A percentile compares a stretch with the other conserved stretches of the same genome.
Evolutionary conservation across 2,113 vertebrate genomes (phyloP).

Genomic region (Plecturocebus donacophilus): DNA sequence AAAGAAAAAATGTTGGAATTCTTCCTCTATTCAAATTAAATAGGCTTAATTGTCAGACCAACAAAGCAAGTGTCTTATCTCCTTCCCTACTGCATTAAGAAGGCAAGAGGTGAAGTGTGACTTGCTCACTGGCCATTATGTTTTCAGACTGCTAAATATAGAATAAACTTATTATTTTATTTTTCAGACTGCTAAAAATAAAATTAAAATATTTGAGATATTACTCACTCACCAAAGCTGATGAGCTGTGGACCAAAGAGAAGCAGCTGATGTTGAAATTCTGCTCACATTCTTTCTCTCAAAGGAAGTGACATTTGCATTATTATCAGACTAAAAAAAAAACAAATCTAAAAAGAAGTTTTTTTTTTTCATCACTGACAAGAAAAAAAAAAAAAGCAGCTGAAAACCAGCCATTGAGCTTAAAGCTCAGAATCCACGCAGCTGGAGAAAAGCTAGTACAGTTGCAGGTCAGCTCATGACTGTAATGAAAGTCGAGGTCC

Average conservation of each 20-base stretch:
- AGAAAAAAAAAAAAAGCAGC: not conserved
- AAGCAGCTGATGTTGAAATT: not conserved
- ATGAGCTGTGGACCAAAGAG: not conserved
- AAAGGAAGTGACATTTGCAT: not conserved
- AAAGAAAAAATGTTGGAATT: not conserved
- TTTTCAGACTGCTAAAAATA: not conserved
- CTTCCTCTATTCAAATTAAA: not conserved
- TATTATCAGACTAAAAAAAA: not conserved
- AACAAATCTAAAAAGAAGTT: not conserved
- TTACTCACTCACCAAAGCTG: not conserved
- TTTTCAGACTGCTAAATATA: not conserved
- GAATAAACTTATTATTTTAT: too few relatives aligned
- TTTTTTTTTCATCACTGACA: constrained; percentile 19
- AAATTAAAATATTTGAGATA: constrained; percentile 19
- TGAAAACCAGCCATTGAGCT: not conserved
- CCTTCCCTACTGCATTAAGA: not conserved
- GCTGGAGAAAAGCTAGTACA: not conserved
- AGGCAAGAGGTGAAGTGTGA: constrained; percentile 3
- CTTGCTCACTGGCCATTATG: not conserved
- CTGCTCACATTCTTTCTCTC: not conserved
- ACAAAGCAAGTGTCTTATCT: not conserved
- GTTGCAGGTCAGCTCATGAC: not conserved
- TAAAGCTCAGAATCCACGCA: not conserved
- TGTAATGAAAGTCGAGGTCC: not conserved
- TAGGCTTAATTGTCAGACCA: not conserved